Evolutionary conservation across 2,113 vertebrate genomes (phyloP).

Genomic region (Dendropsophus ebraccatus): DNA sequence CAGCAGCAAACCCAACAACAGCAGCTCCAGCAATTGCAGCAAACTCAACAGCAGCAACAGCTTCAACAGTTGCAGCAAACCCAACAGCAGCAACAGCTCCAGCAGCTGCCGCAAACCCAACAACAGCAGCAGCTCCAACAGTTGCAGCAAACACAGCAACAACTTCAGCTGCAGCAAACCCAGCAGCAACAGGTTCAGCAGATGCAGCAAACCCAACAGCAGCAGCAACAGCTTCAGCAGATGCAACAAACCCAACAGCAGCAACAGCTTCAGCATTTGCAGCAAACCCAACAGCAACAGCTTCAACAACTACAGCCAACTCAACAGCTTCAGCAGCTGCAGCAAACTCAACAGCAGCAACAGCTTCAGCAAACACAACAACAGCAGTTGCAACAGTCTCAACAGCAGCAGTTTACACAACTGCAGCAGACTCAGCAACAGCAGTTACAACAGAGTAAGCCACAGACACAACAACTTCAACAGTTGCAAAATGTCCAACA

Average conservation of each 20-base stretch:
- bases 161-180: no score
- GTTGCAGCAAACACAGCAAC: conserved; percentile 53
- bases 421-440: not conserved
- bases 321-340: not conserved
- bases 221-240: conserved; percentile 61
- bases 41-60: conserved; percentile 35
- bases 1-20: conserved; percentile 33
- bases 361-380: conserved; percentile 15
- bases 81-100: not conserved
- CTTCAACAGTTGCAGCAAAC: conserved; percentile 4
- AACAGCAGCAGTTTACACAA: conserved; percentile 18
- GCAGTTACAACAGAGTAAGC: not conserved
- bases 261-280: conserved; percentile 62
- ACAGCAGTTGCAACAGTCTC: not conserved
- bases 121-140: not conserved
- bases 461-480: conserved; percentile 53
- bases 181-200: no score
- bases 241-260: conserved; percentile 63
- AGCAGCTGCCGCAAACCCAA: not conserved
- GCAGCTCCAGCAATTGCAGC: not conserved
- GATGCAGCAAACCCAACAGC: no score
- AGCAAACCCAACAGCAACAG: conserved; percentile 26
- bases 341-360: not conserved
- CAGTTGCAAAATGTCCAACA: conserved; percentile 54
- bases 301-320: not conserved